These are phyloP conservation scores for Zeugodacus cucurbitae DNA, from an alignment of 1,140 invertebrate species.

Conservation along the genomic window DNA sequence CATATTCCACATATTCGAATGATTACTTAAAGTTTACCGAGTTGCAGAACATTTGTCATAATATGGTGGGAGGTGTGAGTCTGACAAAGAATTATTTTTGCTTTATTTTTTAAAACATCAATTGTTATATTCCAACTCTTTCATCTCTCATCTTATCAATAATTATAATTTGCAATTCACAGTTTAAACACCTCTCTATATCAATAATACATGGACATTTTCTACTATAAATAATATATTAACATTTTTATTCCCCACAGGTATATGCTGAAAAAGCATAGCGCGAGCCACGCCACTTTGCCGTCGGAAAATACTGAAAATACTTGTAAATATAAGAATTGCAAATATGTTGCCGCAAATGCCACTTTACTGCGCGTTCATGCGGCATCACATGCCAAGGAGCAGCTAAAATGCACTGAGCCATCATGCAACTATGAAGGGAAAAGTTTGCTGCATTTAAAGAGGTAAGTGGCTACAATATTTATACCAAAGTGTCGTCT, in stretches of 20 bases:
- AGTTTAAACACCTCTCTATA: no score
- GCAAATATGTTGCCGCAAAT: conserved; percentile 50
- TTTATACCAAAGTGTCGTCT: no score
- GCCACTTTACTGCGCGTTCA: conserved; percentile 51
- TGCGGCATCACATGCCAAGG: conserved; percentile 53
- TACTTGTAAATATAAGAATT: conserved; percentile 48
- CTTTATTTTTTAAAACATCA: no score
- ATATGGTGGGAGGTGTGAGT: no score
- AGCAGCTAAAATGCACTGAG: conserved; percentile 50
- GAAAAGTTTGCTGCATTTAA: conserved; percentile 56
- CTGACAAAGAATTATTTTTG: no score
- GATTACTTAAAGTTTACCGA: no score
- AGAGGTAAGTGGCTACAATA: conserved; percentile 49
- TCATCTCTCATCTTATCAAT: no score
- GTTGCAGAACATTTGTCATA: no score
- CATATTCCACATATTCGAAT: not conserved
- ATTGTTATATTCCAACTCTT: no score
- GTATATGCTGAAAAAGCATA: conserved; percentile 51
- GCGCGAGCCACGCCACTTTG: conserved; percentile 46
- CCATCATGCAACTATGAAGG: conserved; percentile 57
- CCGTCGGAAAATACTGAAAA: conserved; percentile 14
- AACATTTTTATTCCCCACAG: conserved; percentile 45
- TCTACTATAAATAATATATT: not conserved
- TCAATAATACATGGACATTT: no score
- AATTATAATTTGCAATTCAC: no score